Evolutionary conservation across 2,113 vertebrate genomes (phyloP), one percentile per base, ranked within the genome.

Genomic region (Scomber japonicus): DNA sequence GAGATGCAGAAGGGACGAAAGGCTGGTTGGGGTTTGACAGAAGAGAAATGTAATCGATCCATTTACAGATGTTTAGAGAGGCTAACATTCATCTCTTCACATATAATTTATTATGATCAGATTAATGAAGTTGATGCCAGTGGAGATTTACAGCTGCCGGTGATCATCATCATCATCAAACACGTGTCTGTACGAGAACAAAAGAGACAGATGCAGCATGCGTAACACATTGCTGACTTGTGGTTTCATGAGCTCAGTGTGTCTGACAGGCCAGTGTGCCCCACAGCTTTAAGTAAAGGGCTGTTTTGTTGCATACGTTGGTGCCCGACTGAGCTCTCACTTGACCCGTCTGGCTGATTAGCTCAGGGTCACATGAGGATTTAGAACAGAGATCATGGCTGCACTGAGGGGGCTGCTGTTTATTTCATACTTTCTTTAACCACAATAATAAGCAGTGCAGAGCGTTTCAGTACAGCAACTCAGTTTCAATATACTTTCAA

Each of bases 291-390:
- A 30, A 12, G n/a, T 65, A 13, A 27, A 35, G 27, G 4, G 62
- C 66, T 66, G 53, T 62, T 85, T 40, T 40, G 35, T 40, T 40
- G 35, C 72, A 72, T 54, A 11, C 45, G 45, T 59, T 7, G 35
- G 59, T 16, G 53, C 76, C 82, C 49, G 30, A 30, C 70, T 82
- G 57, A 76, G 49, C 74, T 84, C 82, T 77, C 75, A 60, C 76
- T 83, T 44, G 50, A 81, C 78, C 64, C 2, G 30, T 80, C 74
- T 75, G 60, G 57, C 53, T 82, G 61, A 82, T 85, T 68, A 84
- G 53, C 60, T 65, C n/a, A 53, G 62, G 72, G 51, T 91, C 83
- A 87, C 68, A 71, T 72, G 66, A 84, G 61, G 68, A 74, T 75
- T 63, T 73, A 27, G 53, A 68, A 69, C 24, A 14, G 54, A 80